Base-by-base conservation (phyloP, 1,140 invertebrate genomes). In the Ceratina australensis region DNA sequence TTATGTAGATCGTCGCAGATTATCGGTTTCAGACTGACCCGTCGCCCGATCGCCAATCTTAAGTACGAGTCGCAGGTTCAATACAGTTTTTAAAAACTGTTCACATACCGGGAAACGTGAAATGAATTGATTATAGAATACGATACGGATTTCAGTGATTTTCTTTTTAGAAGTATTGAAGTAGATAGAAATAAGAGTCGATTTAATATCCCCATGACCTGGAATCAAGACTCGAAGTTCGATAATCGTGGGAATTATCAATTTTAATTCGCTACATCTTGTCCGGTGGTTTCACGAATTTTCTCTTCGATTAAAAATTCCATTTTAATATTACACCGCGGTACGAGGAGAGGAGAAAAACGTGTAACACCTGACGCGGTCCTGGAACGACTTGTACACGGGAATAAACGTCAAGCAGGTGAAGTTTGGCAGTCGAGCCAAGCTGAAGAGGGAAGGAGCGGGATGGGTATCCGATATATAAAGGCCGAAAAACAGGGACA, bases 391-490 rank as follows among this genome's bases (percentile, higher is more conserved):
- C 57, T 67, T 54, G 49, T 72, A 78, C 0, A 20, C n/a, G n/a
- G 3, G 5, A 15, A 28, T 57, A 50, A 72, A 72, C 60, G 69
- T 28, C 15, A 22, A 50, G 15, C 68, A 72, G 66, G 59, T 79
- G 49, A 61, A 68, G 65, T 65, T 83, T 79, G 72, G 72, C 59
- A 77, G 10, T 68, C n/a, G 65, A 59, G 50, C 73, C 65, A 56
- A 71, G n/a, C 22, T 1, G 68, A 7, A 66, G 26, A 64, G 33
- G 54, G 24, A 82, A 63, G 33, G 60, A 15, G 74, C 24, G 68
- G 60, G 50, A 68, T 42, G 68, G 33, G 33, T 42, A 63, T 28
- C 28, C 59, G 47, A 22, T 42, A 28, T 72, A 50, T 64, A 47
- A 15, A 56, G 59, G 56, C 16, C 20, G 7, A 72, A 72, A 78